Base-by-base conservation (phyloP, 2,888 invertebrate genomes). In the Acrocyrtus sp. region DNA sequence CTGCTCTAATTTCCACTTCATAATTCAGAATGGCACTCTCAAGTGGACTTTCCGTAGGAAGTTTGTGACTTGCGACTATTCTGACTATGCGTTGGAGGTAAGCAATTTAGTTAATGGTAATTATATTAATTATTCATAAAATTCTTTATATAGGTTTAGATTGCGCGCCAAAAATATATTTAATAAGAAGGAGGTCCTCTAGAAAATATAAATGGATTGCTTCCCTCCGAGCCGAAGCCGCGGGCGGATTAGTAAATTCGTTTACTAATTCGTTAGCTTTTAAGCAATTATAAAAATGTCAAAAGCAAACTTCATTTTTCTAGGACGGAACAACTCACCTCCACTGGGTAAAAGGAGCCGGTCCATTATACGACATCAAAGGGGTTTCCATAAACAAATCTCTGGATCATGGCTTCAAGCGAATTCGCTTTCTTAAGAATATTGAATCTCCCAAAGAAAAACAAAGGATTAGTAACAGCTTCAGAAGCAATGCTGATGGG, bases 291-390 rank as follows among this genome's bases (percentile, higher is more conserved):
- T n/a, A n/a, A n/a, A n/a, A n/a, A n/a, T n/a, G n/a, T n/a, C n/a
- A 43, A n/a, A 26, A 19, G 12, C n/a, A 24, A n/a, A n/a, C 34
- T 8, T 29, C n/a, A 27, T 56, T 27, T 29, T 3, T 68, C 1
- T 82, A 95, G 94, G 92, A 93, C 83, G 96, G 94, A 24, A 96
- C 96, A 27, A 93, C 93, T 72, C 95, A 95, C 83, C 85, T 96
- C 3, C 88, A 95, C 1, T 96, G 95, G 94, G 89, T 93, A 0
- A 88, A 89, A 78, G 95, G 95, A 0, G 84, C 85, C n/a, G 92
- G 92, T 67, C 91, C 90, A 24, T 83, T 95, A 17, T 90, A 88
- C 77, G 86, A 89, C 48, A 85, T 91, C 3, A 87, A 88, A 65
- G 92, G 92, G 0, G 85, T 93, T 6, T 84, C 86, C 0, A 87